phyloP scores from a whole-genome alignment of 2,797 vertebrate genomes.

The Poecile montanus region DNA sequence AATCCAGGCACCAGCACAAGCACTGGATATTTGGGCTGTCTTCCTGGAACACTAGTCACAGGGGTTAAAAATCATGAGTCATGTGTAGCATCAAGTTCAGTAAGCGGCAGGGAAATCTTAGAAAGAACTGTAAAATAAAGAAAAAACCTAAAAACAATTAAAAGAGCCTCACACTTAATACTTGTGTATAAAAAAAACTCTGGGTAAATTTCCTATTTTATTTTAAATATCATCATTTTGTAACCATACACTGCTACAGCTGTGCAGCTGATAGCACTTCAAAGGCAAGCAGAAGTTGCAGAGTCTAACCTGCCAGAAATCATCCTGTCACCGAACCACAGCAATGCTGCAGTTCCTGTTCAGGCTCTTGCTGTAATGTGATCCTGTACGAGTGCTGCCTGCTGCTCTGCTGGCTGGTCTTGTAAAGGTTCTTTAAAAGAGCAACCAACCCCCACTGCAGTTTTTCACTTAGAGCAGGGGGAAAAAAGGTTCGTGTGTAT shows the following conservation, averaged over 20 bases:
- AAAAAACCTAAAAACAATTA: background rate
- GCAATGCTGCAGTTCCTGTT: background rate
- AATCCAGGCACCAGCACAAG: background rate
- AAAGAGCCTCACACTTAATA: background rate
- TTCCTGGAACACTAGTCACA: background rate
- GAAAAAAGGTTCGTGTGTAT: background rate
- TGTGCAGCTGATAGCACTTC: background rate
- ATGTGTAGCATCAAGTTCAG: background rate
- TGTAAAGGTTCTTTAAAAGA: background rate
- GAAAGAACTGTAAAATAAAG: background rate
- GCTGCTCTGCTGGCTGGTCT: background rate
- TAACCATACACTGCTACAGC: background rate
- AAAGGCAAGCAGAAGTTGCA: background rate
- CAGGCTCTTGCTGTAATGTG: background rate
- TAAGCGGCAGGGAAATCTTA: background rate
- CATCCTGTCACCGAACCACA: background rate
- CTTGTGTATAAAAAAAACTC: background rate
- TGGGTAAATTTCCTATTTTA: background rate
- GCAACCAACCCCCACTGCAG: background rate
- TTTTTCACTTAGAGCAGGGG: background rate
- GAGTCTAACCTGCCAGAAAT: background rate
- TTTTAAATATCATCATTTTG: background rate
- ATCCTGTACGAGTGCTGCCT: fast-evolving
- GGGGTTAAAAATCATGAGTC: background rate
- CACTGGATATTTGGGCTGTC: background rate